A percentile compares a stretch with the other conserved stretches of the same genome.
Evolutionary conservation across 1,140 invertebrate species (phyloP).

Genomic region (Conus ventricosus): DNA sequence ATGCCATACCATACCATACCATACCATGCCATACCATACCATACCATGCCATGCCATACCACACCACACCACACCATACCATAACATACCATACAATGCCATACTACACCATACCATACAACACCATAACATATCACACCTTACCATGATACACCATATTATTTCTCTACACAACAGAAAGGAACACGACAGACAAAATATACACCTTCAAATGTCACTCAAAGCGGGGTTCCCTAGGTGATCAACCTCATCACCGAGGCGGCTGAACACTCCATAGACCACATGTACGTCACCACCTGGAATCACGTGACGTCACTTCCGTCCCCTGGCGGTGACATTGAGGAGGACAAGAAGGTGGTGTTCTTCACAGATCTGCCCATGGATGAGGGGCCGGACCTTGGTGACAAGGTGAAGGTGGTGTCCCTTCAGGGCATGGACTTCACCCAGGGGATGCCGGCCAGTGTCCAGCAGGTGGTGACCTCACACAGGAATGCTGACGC

Average conservation of each 20-base stretch:
- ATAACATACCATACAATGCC: too few species aligned
- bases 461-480: background rate
- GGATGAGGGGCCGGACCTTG: background rate
- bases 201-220: too few species aligned
- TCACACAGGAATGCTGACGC: background rate
- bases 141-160: too few species aligned
- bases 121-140: too few species aligned
- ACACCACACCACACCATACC: too few species aligned
- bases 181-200: too few species aligned
- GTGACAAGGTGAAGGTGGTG: background rate
- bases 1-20: too few species aligned
- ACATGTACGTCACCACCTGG: constrained; percentile 11
- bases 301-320: background rate
- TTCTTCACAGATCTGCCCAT: background rate
- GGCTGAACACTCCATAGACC: background rate
- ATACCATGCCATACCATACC: too few species aligned
- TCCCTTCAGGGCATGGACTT: background rate
- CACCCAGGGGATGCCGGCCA: background rate
- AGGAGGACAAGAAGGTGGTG: background rate
- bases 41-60: too few species aligned
- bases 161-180: too few species aligned
- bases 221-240: background rate
- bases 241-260: background rate
- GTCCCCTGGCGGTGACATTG: background rate
- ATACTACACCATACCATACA: too few species aligned